Base-by-base conservation (phyloP, 2,888 invertebrate genomes). In the Ligdia adustata region DNA sequence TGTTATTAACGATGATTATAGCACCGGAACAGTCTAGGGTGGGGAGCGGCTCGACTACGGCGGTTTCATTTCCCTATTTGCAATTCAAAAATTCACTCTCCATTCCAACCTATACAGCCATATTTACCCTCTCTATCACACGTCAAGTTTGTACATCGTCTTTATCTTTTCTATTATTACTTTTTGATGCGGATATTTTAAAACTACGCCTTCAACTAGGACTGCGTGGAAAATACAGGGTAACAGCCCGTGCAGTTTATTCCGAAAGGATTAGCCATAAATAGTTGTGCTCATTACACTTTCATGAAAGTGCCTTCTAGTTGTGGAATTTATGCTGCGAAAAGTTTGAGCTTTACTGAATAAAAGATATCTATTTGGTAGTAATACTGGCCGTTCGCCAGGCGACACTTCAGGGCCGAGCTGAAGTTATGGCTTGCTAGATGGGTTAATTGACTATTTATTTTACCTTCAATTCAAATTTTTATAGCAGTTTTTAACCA, bases 201-300 rank as follows among this genome's bases (percentile, higher is more conserved):
- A 65, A 54, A 62, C 37, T 59, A 45, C 56, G 79, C 76, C 15
- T 11, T 34, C 11, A 42, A 7, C 14, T 15, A 14, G 9, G 18
- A 26, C 76, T 77, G 72, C 72, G 72, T 77, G 77, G 78, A 79
- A 82, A 74, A 18, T 66, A 69, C 77, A 75, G 62, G 60, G 71
- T 65, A 39, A 47, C 40, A 46, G 28, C 71, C 65, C 69, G 68
- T 72, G 79, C 81, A 84, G 81, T 88, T 84, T 87, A 82, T 87
- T 86, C 75, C 75, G 66, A 82, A 85, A 84, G 88, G 87, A 88
- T 89, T 89, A 88, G 81, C 86, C 77, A 85, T 89, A 89, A 90
- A 89, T 87, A 88, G 84, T 87, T 83, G 79, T 80, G 63, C 80
- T 84, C 81, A 83, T 88, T 88, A 88, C 81, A 87, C 79, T 89